phyloP scores from a whole-genome alignment of 2,113 vertebrate species.

The Perccottus glenii region DNA sequence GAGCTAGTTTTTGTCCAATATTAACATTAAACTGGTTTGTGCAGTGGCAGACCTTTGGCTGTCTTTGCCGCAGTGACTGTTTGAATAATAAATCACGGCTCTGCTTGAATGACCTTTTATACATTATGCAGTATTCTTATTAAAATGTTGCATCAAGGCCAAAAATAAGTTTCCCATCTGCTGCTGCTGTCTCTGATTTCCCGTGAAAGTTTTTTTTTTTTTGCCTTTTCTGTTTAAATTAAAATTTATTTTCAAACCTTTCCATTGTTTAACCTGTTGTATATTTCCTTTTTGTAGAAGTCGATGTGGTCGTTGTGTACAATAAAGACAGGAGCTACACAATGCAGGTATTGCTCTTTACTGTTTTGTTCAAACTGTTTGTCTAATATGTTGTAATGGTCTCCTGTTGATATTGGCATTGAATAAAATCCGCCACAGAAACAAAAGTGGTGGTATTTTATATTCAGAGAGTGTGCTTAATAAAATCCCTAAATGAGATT shows the following conservation, averaged over 20 bases:
- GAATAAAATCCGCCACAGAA: too few species aligned
- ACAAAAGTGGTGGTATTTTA: too few species aligned
- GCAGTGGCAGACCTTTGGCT: background rate
- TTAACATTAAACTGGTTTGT: background rate
- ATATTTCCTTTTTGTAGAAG: slow-evolving; percentile 71
- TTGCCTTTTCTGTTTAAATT: too few species aligned
- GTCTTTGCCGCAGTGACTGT: slow-evolving; percentile 6
- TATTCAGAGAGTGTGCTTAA: too few species aligned
- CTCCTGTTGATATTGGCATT: too few species aligned
- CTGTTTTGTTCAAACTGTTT: too few species aligned
- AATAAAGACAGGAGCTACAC: slow-evolving; percentile 87
- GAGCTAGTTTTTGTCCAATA: too few species aligned
- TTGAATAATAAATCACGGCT: slow-evolving; percentile 33
- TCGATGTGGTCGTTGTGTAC: slow-evolving; percentile 84
- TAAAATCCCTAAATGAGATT: too few species aligned
- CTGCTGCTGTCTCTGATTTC: slow-evolving; percentile 1
- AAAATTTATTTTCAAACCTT: too few species aligned
- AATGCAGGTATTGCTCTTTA: slow-evolving; percentile 84
- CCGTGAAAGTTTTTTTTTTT: background rate
- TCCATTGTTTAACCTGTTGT: background rate
- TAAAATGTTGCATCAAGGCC: slow-evolving; percentile 13
- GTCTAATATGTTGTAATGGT: too few species aligned
- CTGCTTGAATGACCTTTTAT: slow-evolving; percentile 32
- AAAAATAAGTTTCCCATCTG: slow-evolving; percentile 21
- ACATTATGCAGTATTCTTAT: slow-evolving; percentile 44